Base-by-base conservation (phyloP, 2,113 vertebrate genomes). In the Scomber colias region DNA sequence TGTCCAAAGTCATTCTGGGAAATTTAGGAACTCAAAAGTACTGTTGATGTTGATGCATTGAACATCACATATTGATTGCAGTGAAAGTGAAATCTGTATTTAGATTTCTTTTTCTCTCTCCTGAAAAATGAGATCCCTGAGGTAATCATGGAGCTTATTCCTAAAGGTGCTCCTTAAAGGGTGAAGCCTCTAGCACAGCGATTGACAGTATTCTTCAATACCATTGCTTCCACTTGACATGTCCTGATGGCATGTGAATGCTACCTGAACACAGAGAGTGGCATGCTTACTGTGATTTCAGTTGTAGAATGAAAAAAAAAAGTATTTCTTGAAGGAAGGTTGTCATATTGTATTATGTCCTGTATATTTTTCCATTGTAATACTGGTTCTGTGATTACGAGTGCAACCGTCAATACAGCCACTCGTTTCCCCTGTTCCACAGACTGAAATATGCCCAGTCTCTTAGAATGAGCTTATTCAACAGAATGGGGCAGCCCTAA, bases 1-100 rank as follows among this genome's bases (percentile, higher is more conserved):
- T 76, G 66, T 79, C 54, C 35, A 81, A 83, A 79, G 66, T 78
- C 63, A 85, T 63, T 69, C 67, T 71, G 76, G 81, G 74, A 88
- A 72, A 80, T 70, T 69, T 17, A 63, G 69, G 65, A 87, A 69
- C 53, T 87, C 71, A 68, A 79, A 83, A 49, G 54, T 46, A 71
- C 31, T 50, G 31, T 63, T 65, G 54, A 66, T 67, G 68, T 56
- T 85, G 69, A 80, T 87, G 63, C 67, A 85, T 81, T 54, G 48
- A 81, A 67, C 71, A 83, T 82, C 69, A 75, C 75, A 69, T 77
- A 61, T 69, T 79, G 77, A 86, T 55, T 60, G 68, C 53, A 72
- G 73, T 61, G 78, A 70, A 60, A 54, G 62, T 27, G 27, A 49
- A 27, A 30, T 57, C 40, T 66, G 61, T 64, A 50, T 74, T 44